Base-by-base conservation (phyloP, 2,888 invertebrate genomes). In the Temnothorax rugatulus region DNA sequence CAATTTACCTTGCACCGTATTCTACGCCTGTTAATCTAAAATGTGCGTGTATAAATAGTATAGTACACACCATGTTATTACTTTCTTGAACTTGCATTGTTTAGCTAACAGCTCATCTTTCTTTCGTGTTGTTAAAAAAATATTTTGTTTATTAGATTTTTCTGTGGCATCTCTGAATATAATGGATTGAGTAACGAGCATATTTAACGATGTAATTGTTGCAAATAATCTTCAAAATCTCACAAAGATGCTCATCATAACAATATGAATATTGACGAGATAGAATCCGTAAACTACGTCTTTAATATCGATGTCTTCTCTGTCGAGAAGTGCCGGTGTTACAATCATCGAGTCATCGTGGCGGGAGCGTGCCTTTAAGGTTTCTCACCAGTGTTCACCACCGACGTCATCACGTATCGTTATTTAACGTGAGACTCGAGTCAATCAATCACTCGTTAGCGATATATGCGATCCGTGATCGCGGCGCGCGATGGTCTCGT, bases 371-470 rank as follows among this genome's bases (percentile, higher is more conserved):
- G 83, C 75, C 84, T 81, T 76, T 13, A 29, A n/a, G 38, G 13
- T 44, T 59, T 59, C 52, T 44, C 61, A 44, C 69, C 54, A 25
- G 41, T 71, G 64, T 79, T 89, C 84, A 81, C 61, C 69, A 41
- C 66, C 77, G 83, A 84, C 87, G 83, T 88, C 87, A 73, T 87
- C 88, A 64, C 86, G 89, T 88, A 88, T 90, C 87, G 86, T 90
- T 89, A 89, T 88, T 88, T 83, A 79, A 85, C 83, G 76, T 84
- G 63, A 87, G 83, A 86, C 83, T 87, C 66, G 52, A 85, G 82
- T 85, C 86, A 87, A 92, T 88, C 92, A 88, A 93, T 93, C 92
- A 92, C 57, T 89, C 87, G 83, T 68, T 83, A 87, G 85, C 83
- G 87, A 82, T 84, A 89, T 82, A 89, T 82, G 86, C 87, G 87